These are phyloP conservation scores for Hemistola chrysoprasaria DNA, from an alignment of 2,888 invertebrate species.

Conservation along the genomic window DNA sequence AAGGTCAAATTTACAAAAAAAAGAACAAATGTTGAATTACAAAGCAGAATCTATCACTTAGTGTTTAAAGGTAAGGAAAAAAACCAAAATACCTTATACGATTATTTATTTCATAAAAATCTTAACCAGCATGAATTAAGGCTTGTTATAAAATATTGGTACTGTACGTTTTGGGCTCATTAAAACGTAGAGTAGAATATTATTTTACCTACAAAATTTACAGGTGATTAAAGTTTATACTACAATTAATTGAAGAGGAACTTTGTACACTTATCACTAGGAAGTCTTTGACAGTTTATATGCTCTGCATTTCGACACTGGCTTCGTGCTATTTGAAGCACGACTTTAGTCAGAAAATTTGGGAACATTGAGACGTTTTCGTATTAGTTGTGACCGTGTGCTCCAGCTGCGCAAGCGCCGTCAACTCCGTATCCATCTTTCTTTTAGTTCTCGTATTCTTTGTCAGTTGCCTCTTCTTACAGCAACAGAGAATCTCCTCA, in stretches of 20 bases:
- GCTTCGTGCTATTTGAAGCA: conserved; percentile 75
- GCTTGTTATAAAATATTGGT: conserved; percentile 44
- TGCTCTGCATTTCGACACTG: conserved; percentile 64
- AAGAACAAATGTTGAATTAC: too few relatives aligned
- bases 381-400: conserved; percentile 70
- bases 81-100: conserved; percentile 3
- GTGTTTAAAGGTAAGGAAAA: too few relatives aligned
- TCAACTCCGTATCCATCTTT: conserved; percentile 72
- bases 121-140: conserved; percentile 39
- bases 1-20: too few relatives aligned
- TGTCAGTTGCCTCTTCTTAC: conserved; percentile 58
- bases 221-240: conserved; percentile 30
- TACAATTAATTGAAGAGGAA: conserved; percentile 47
- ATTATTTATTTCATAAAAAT: conserved; percentile 47
- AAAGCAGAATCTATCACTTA: too few relatives aligned
- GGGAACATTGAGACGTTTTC: conserved; percentile 79
- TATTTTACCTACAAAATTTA: conserved; percentile 34
- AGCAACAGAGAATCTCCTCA: conserved; percentile 87
- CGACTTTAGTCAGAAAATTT: conserved; percentile 79
- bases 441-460: conserved; percentile 63
- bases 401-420: conserved; percentile 69
- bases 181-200: conserved; percentile 67
- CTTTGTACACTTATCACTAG: conserved; percentile 51
- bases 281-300: conserved; percentile 56
- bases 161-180: conserved; percentile 75